Base-by-base conservation (phyloP, 2,113 vertebrate genomes). In the Pachypanchax playfairii region DNA sequence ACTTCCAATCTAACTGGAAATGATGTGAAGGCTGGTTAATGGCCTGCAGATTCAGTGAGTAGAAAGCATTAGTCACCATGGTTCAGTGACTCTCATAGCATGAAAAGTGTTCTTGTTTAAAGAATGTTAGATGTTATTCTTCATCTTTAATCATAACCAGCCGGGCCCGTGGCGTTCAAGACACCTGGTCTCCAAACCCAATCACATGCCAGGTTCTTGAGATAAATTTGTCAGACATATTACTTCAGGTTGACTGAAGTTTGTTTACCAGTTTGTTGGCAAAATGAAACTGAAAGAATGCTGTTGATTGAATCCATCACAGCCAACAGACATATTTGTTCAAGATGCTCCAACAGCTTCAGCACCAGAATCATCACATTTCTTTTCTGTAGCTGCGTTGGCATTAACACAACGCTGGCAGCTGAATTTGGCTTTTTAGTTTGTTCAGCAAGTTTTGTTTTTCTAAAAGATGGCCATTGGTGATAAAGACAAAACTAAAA, bases 71-170 rank as follows among this genome's bases (percentile, higher is more conserved):
- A 57, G 69, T 66, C 8, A 18, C 38, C 53, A 41, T 4, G 24
- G 65, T 65, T 75, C 54, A 67, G 52, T 36, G 72, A 71, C 26
- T 20, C 41, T 29, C 58, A 60, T 36, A 64, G 69, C 44, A 21
- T 21, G 75, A 71, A 70, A 53, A 9, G 66, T 61, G 80, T 78
- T 84, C 81, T 74, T 10, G 8, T 48, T 51, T 33, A 22, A 72
- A 79, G 75, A 84, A 83, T 82, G 74, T 62, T 51, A 35, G 31
- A 48, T 68, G 80, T 80, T 84, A 58, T 70, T 47, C 55, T 35
- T 35, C 15, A 26, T 72, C 67, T 85, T 79, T 77, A 76, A 80
- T 73, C 70, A 21, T 70, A 74, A 41, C 43, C 64, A 65, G 67
- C 46, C 49, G 56, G 49, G 41, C 48, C 63, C 44, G 46, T 71